These are phyloP conservation scores for Hermatobates lingyangjiaoensis DNA, from an alignment of 1,140 invertebrate genomes.

Conservation along the genomic window DNA sequence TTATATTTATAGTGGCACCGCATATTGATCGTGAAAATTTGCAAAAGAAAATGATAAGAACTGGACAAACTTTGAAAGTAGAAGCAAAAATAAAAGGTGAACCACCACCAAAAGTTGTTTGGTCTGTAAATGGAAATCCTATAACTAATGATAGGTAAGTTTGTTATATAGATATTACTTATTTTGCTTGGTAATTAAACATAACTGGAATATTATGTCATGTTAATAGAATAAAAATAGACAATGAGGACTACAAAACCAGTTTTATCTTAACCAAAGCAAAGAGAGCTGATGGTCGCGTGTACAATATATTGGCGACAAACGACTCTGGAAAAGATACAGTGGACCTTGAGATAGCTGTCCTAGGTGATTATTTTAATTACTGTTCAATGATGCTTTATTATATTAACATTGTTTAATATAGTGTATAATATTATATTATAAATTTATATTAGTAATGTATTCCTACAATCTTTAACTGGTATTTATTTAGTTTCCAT, in stretches of 20 bases:
- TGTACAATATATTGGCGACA: constrained; percentile 73
- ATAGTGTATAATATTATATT: no score
- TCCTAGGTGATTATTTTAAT: constrained; percentile 72
- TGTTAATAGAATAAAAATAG: constrained; percentile 43
- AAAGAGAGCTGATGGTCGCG: constrained; percentile 61
- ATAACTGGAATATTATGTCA: background rate
- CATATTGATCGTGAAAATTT: constrained; percentile 86
- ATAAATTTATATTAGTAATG: no score
- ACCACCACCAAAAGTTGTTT: constrained; percentile 67
- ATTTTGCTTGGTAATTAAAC: background rate
- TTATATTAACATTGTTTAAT: no score
- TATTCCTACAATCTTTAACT: no score
- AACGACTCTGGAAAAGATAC: constrained; percentile 85
- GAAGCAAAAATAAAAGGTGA: constrained; percentile 83
- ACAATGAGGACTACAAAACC: constrained; percentile 85
- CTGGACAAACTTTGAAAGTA: constrained; percentile 67
- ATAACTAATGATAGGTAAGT: constrained; percentile 33
- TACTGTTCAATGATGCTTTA: no score
- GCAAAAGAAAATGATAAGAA: constrained; percentile 63
- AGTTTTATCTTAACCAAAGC: constrained; percentile 68
- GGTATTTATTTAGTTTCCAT: no score
- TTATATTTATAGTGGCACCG: constrained; percentile 52
- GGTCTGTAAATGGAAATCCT: constrained; percentile 55
- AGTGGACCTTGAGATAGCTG: constrained; percentile 79
- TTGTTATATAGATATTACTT: background rate